Conservation (phyloP, 2,113 vertebrate species). For the Athene cunicularia region DNA sequence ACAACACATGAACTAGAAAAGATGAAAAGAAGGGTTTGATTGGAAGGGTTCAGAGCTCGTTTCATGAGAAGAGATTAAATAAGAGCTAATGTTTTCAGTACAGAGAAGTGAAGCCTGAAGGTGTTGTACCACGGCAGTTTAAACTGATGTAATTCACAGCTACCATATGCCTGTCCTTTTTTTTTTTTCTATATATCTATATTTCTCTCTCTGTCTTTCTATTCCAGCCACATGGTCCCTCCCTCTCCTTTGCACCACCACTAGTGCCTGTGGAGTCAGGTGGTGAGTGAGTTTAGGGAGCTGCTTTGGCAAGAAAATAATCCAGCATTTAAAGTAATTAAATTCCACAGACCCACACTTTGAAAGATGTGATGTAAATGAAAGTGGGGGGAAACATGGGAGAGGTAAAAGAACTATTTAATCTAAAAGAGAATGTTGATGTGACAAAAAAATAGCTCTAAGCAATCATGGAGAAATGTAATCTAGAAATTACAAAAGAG, state of each 20-base stretch:
- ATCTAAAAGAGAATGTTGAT: constrained; percentile 1
- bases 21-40: background rate
- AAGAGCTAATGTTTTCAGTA: background rate
- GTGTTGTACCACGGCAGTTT: background rate
- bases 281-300: background rate
- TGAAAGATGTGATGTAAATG: background rate
- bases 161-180: background rate
- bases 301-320: background rate
- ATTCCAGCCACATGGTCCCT: background rate
- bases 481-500: background rate
- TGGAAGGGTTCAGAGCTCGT: background rate
- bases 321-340: background rate
- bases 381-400: background rate
- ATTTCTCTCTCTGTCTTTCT: background rate
- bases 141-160: background rate
- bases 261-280: background rate
- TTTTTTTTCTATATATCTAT: background rate
- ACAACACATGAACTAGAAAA: background rate
- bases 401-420: constrained; percentile 9
- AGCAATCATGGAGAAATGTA: background rate
- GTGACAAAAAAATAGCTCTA: background rate
- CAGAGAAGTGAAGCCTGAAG: background rate
- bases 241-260: background rate
- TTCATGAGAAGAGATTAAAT: background rate
- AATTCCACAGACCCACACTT: background rate